A percentile compares a stretch with the other conserved stretches of the same genome.
Evolutionary conservation across 2,797 vertebrate species (phyloP).

Genomic region (Halcyon chelicuti): DNA sequence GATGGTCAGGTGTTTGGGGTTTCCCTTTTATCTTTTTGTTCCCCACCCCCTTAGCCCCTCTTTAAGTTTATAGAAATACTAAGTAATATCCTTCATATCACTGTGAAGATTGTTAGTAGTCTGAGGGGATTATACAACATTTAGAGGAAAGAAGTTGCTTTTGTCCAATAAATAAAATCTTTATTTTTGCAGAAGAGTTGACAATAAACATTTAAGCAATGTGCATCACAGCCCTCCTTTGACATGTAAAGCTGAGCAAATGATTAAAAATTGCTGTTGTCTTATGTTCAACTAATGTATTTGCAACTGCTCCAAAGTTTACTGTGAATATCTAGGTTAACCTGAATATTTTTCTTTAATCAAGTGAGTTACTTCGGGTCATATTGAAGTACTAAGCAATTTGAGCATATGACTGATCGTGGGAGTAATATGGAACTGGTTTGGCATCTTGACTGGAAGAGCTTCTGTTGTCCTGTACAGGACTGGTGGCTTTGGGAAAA

Average conservation of each 20-base stretch:
- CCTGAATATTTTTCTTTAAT: background rate
- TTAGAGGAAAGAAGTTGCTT: accelerated
- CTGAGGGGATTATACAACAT: background rate
- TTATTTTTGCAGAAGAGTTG: background rate
- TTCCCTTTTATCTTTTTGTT: too few species aligned
- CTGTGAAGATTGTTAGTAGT: background rate
- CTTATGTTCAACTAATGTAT: background rate
- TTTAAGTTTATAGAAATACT: background rate
- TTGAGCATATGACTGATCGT: background rate
- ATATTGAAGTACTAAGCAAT: background rate
- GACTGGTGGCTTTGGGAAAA: background rate
- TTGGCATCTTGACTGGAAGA: background rate
- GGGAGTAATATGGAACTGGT: background rate
- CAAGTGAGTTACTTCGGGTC: background rate
- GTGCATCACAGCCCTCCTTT: background rate
- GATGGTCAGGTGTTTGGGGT: background rate
- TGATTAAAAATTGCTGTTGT: background rate
- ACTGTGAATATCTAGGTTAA: background rate
- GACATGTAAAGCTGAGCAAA: background rate
- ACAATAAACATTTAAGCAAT: background rate
- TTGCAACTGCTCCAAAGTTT: background rate
- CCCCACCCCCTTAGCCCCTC: too few species aligned
- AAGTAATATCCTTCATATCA: background rate
- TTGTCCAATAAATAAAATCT: background rate
- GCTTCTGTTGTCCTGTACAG: background rate